Percentiles rank a stretch among this genome's conserved stretches.
Evolutionary conservation across 2,797 vertebrate species (phyloP).

Genomic region (Oophaga sylvatica): DNA sequence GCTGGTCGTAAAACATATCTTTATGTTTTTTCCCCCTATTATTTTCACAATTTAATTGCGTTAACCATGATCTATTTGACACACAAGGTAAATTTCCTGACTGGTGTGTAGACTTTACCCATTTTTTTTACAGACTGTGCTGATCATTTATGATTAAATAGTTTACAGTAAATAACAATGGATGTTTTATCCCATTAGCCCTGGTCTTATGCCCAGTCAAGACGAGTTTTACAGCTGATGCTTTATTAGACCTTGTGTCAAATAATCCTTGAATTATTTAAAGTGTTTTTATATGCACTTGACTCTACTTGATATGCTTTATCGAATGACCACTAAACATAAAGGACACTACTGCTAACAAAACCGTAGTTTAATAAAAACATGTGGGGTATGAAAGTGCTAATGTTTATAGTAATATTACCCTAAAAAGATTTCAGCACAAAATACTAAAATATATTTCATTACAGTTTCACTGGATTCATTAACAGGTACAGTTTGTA

Average conservation of each 20-base stretch:
- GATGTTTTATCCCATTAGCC: not conserved
- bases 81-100: not conserved
- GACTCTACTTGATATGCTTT: not conserved
- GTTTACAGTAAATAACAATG: not conserved
- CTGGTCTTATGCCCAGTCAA: not conserved
- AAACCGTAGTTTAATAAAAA: not conserved
- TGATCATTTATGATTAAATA: not conserved
- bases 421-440: not conserved
- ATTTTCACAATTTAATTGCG: constrained; percentile 33
- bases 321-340: not conserved
- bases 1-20: constrained; percentile 21
- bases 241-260: not conserved
- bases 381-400: too few species aligned
- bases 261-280: not conserved
- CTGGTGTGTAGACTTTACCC: not conserved
- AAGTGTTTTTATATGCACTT: not conserved
- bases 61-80: constrained; percentile 18
- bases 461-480: too few species aligned
- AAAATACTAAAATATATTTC: too few species aligned
- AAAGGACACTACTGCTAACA: not conserved
- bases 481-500: too few species aligned
- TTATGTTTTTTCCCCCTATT: constrained; percentile 26
- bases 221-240: not conserved
- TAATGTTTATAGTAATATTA: not conserved
- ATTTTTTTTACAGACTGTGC: not conserved